phyloP scores from a whole-genome alignment of 2,888 invertebrate species.

The Napeogenes inachia region DNA sequence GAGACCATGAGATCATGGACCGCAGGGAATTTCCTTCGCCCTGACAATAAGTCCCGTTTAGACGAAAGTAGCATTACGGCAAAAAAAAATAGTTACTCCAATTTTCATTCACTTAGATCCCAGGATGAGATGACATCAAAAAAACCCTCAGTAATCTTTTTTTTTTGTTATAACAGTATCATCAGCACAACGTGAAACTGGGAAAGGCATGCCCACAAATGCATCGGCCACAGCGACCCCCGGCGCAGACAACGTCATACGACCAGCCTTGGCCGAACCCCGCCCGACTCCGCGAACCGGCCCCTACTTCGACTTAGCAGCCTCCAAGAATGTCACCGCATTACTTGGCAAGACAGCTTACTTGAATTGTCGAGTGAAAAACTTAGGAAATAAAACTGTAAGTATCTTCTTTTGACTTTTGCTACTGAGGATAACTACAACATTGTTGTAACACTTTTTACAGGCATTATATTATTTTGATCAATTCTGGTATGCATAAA shows the following conservation, averaged over 20 bases:
- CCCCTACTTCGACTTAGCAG: slow-evolving; percentile 86
- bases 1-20: too few relatives aligned
- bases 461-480: too few relatives aligned
- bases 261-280: slow-evolving; percentile 52
- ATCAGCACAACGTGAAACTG: slow-evolving; percentile 70
- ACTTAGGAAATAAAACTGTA: slow-evolving; percentile 93
- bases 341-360: slow-evolving; percentile 93
- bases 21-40: too few relatives aligned
- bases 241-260: slow-evolving; percentile 74
- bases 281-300: slow-evolving; percentile 77
- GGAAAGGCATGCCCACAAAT: slow-evolving; percentile 58
- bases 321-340: slow-evolving; percentile 87
- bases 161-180: slow-evolving; percentile 47
- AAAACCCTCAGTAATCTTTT: too few relatives aligned
- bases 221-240: slow-evolving; percentile 66
- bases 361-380: slow-evolving; percentile 92
- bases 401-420: slow-evolving; percentile 53
- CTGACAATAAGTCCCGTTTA: too few relatives aligned
- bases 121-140: too few relatives aligned
- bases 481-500: too few relatives aligned
- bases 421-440: too few relatives aligned
- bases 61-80: too few relatives aligned
- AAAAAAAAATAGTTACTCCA: too few relatives aligned
- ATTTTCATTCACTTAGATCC: too few relatives aligned
- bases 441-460: too few relatives aligned